phyloP scores from a whole-genome alignment of 2,113 vertebrate genomes.

The Geococcyx californianus region DNA sequence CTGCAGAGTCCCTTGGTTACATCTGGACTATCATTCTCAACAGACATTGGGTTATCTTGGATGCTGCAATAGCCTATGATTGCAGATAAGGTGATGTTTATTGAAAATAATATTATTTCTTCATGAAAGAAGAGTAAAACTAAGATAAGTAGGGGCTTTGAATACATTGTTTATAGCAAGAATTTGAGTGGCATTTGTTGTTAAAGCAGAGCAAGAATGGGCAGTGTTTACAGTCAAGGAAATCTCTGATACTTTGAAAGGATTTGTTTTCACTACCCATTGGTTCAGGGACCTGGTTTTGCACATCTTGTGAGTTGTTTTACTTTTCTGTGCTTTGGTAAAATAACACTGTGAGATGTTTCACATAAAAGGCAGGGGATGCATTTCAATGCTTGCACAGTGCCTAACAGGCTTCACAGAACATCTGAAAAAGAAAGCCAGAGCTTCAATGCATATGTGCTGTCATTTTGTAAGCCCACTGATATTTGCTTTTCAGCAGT shows the following conservation, averaged over 20 bases:
- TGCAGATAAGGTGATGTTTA: neutral
- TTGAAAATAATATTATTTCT: neutral
- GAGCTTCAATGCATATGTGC: neutral
- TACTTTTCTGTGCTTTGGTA: neutral
- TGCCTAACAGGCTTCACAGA: neutral
- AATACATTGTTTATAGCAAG: neutral
- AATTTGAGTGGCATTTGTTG: neutral
- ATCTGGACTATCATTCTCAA: neutral
- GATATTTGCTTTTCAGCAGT: neutral
- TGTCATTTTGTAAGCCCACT: neutral
- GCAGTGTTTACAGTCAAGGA: neutral
- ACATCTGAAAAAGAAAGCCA: neutral
- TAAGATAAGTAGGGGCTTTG: neutral
- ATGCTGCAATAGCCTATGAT: neutral
- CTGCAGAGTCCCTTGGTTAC: neutral
- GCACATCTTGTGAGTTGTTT: neutral
- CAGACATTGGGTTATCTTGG: neutral
- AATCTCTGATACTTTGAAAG: neutral
- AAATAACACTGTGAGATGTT: neutral
- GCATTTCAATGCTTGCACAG: neutral
- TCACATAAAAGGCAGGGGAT: neutral
- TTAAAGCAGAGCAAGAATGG: neutral
- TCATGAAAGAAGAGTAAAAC: neutral
- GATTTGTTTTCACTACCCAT: neutral
- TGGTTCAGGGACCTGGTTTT: neutral